phyloP scores from a whole-genome alignment of 2,888 invertebrate genomes.

The Lochmaea crataegi region DNA sequence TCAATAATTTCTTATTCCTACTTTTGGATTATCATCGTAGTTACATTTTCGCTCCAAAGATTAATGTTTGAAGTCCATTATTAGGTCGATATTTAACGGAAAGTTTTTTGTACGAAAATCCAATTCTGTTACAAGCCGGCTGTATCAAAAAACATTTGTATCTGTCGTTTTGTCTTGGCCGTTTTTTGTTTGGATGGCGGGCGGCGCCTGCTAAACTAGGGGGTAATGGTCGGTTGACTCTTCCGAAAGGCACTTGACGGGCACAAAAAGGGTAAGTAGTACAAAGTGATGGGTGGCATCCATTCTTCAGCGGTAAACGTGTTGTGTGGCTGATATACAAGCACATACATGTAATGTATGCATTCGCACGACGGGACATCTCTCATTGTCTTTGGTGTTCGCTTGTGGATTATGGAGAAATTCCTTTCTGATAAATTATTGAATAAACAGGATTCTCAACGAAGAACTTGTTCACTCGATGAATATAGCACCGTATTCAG shows the following conservation, averaged over 20 bases:
- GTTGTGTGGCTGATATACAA: conserved; percentile 36
- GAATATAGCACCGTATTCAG: background rate
- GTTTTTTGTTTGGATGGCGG: conserved; percentile 12
- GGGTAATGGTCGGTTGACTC: conserved; percentile 19
- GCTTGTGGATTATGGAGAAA: conserved; percentile 10
- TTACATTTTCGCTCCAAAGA: no score
- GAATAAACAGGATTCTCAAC: background rate
- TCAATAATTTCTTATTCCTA: no score
- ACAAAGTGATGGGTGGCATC: conserved; percentile 40
- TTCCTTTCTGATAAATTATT: conserved; percentile 4
- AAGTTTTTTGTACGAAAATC: no score
- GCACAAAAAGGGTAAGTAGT: conserved; percentile 28
- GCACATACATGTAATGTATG: conserved; percentile 42
- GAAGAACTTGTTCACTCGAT: background rate
- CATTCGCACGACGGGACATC: conserved; percentile 46
- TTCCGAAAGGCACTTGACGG: conserved; percentile 22
- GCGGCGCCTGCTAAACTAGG: conserved; percentile 17
- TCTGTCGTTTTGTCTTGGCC: conserved; percentile 14
- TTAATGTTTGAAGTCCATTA: no score
- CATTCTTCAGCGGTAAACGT: conserved; percentile 38
- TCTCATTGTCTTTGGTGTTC: conserved; percentile 46
- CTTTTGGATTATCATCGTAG: no score
- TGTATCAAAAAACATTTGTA: conserved; percentile 22
- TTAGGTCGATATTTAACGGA: no score
- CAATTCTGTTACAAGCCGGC: background rate